A percentile compares a stretch with the other conserved stretches of the same genome.
Conservation (phyloP, 2,113 vertebrate genomes). For the Garra rufa region DNA sequence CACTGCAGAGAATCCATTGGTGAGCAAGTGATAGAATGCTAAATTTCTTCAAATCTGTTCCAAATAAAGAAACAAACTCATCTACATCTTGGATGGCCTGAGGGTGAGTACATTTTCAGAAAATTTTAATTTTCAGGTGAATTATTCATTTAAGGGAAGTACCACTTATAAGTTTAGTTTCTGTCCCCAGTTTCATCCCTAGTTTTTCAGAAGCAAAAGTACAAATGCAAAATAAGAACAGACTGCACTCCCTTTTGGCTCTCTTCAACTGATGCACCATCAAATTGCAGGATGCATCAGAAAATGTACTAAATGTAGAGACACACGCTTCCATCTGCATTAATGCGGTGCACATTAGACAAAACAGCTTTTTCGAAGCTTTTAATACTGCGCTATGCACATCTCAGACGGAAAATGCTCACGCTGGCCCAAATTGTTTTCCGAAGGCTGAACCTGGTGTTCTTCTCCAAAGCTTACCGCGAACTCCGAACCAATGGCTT, state of each 20-base stretch:
- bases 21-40: neutral
- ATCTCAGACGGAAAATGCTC: constrained; percentile 36
- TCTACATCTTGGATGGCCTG: neutral
- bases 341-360: constrained; percentile 11
- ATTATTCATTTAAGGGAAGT: neutral
- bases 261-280: constrained; percentile 40
- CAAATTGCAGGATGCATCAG: constrained; percentile 52
- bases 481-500: constrained; percentile 67
- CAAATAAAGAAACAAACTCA: neutral
- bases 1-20: neutral
- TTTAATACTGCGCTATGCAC: constrained; percentile 6
- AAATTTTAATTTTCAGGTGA: neutral
- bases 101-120: neutral
- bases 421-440: constrained; percentile 60
- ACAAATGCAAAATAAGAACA: too few species aligned
- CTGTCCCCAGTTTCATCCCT: too few species aligned
- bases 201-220: too few species aligned
- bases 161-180: too few species aligned
- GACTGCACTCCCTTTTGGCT: neutral
- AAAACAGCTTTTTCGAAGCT: constrained; percentile 6
- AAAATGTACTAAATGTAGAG: constrained; percentile 47
- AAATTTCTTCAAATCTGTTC: neutral
- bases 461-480: constrained; percentile 58
- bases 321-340: neutral
- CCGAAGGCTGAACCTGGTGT: constrained; percentile 62